Base-by-base conservation (phyloP, 2,888 invertebrate species). In the Melieria picta region DNA sequence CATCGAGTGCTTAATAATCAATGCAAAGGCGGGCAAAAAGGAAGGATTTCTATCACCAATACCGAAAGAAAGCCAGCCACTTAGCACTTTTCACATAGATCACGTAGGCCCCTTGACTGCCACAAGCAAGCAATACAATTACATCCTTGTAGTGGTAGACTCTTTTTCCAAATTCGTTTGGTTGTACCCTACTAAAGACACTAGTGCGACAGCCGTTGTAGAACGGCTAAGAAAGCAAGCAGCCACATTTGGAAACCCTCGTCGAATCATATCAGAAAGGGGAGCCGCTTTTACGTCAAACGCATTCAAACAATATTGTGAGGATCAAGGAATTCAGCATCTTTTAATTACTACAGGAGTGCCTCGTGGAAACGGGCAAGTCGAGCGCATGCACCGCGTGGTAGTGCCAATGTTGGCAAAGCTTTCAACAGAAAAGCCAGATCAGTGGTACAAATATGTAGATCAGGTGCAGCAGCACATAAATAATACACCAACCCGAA, bases 101-200 rank as follows among this genome's bases (percentile, higher is more conserved):
- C 85, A 86, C 57, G 52, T 86, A 5, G 84, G 85, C 1, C 83
- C 84, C 4, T 56, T 83, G 65, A 67, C 72, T 10, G 9, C 58
- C 0, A 75, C 74, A 0, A n/a, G 56, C 1, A 75, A 74, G 7
- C n/a, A 48, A n/a, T 74, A 74, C 48, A 75, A 75, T 10, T 65
- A 74, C 52, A 69, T 75, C 42, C 48, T 74, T 6, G 66, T 67
- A 5, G 60, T 66, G 1, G 55, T 62, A 0, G 83, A 84, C 73
- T 80, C 73, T 1, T 85, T 82, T 58, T 82, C 82, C 0, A 85
- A 84, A 61, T 83, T 82, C 76, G 76, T 77, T 57, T 57, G 57
- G 57, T 57, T 57, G 4, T 57, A 79, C 64, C 82, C 84, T 0
- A 79, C 76, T 0, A 83, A 81, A 69, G 75, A 74, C 5, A 78